Percentiles rank a stretch among this genome's conserved stretches.
phyloP scores from a whole-genome alignment of 2,113 vertebrate genomes.

The Pseudois nayaur region DNA sequence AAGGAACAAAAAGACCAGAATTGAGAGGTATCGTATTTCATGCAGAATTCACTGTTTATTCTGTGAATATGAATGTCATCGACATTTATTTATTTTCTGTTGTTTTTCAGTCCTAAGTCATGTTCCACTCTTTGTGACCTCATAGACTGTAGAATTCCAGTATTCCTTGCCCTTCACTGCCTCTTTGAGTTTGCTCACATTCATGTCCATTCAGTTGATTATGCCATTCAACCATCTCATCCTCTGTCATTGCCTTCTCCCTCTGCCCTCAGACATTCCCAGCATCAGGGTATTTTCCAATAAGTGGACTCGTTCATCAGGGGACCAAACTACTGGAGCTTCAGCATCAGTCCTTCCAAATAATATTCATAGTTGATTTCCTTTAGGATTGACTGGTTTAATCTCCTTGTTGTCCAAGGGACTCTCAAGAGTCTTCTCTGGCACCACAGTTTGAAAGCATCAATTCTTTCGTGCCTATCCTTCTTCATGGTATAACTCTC shows the following conservation, averaged over 20 bases:
- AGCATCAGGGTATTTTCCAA: neutral
- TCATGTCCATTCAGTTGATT: neutral
- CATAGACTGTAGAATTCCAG: neutral
- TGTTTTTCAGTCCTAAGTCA: neutral
- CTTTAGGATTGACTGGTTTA: neutral
- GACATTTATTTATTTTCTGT: neutral
- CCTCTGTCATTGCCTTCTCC: neutral
- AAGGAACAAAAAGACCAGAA: neutral
- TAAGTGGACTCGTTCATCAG: neutral
- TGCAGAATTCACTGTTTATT: neutral
- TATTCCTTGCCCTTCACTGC: neutral
- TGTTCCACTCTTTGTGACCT: neutral
- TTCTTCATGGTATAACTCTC: neutral
- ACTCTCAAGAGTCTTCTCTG: neutral
- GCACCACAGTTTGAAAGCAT: neutral
- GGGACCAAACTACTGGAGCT: neutral
- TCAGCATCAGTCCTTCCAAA: neutral
- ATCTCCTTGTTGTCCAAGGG: neutral
- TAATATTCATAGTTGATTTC: neutral
- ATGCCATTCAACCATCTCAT: neutral
- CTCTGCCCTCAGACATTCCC: neutral
- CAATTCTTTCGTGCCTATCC: neutral
- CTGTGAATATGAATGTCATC: neutral
- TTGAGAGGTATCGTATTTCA: neutral
- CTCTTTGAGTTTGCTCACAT: neutral